Conservation (phyloP, 2,888 invertebrate genomes). For the Ditylenchus weischeri region DNA sequence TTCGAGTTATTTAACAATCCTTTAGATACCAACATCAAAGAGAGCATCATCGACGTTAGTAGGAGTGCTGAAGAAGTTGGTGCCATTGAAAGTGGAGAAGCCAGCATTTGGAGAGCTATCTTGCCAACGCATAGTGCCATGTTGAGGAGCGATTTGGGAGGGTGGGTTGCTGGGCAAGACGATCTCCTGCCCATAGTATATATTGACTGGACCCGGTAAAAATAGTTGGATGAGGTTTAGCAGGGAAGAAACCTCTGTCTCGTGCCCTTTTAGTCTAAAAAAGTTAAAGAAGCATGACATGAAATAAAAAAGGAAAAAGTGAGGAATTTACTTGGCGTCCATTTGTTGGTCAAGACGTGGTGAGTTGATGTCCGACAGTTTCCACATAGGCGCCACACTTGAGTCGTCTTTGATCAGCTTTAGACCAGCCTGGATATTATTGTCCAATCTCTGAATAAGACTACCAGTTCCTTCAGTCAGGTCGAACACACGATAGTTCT, state of each 20-base stretch:
- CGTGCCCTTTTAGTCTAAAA: slow-evolving; percentile 12
- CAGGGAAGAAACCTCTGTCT: slow-evolving; percentile 56
- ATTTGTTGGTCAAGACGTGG: slow-evolving; percentile 19
- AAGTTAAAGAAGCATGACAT: background rate
- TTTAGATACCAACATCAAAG: background rate
- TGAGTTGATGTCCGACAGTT: slow-evolving; percentile 24
- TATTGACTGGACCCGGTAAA: slow-evolving; percentile 77
- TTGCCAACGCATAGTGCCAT: slow-evolving; percentile 30
- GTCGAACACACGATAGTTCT: background rate
- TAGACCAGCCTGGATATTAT: slow-evolving; percentile 12
- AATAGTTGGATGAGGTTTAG: slow-evolving; percentile 76
- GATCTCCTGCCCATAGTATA: slow-evolving; percentile 83
- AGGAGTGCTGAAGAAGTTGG: slow-evolving; percentile 24
- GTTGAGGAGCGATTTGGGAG: slow-evolving; percentile 14
- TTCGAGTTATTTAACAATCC: background rate
- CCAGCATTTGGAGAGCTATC: slow-evolving; percentile 19
- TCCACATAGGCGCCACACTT: slow-evolving; percentile 23
- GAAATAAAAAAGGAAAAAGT: background rate
- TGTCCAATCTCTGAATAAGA: slow-evolving; percentile 19
- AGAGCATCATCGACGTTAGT: slow-evolving; percentile 12
- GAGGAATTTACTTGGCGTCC: background rate
- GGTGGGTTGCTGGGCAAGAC: slow-evolving; percentile 65
- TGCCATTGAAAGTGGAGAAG: slow-evolving; percentile 24
- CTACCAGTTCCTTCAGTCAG: slow-evolving; percentile 4
- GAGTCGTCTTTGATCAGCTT: slow-evolving; percentile 19